Base-by-base conservation (phyloP, 2,797 vertebrate species). In the Oophaga sylvatica region DNA sequence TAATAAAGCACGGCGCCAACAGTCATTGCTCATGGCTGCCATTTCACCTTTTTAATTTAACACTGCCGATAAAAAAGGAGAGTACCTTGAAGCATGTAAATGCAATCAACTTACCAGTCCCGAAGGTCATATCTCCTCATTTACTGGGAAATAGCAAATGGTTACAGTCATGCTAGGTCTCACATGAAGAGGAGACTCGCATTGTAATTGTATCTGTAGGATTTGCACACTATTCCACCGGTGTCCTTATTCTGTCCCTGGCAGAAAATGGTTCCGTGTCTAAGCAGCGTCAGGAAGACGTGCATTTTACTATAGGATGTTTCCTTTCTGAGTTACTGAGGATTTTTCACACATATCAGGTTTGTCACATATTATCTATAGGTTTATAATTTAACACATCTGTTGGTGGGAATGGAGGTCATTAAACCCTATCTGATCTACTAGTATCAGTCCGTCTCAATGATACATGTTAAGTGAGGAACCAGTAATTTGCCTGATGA, bases 401-500 rank as follows among this genome's bases (percentile, higher is more conserved):
- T 88, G 81, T 80, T 84, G 41, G 63, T 71, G 77, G 53, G 85
- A 84, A 83, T 88, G 53, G 57, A 63, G 73, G 29, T 78, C 87
- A 80, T 84, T 88, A 84, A 84, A 88, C 62, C 45, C 20, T 87
- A 87, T 81, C 87, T 88, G 87, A 84, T 88, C 63, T 88, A 26
- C 67, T 17, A 80, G 81, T 48, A 65, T 65, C 53, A 78, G 81
- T 83, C 75, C 63, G 31, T 85, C 45, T 57, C 77, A 76, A 26
- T 80, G 77, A 84, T 88, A 81, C 78, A 85, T 88, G 78, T 75
- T 63, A 85, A 76, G 81, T 80, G 83, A 68, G 60, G 83, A 89
- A 85, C 70, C 29, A 20, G 48, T 89, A 85, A 89, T 89, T 89
- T 89, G 71, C 79, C 82, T 86, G 87, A 89, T 89, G 87, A 89